Base-by-base conservation (phyloP, 2,113 vertebrate genomes). In the Tupaia tana region DNA sequence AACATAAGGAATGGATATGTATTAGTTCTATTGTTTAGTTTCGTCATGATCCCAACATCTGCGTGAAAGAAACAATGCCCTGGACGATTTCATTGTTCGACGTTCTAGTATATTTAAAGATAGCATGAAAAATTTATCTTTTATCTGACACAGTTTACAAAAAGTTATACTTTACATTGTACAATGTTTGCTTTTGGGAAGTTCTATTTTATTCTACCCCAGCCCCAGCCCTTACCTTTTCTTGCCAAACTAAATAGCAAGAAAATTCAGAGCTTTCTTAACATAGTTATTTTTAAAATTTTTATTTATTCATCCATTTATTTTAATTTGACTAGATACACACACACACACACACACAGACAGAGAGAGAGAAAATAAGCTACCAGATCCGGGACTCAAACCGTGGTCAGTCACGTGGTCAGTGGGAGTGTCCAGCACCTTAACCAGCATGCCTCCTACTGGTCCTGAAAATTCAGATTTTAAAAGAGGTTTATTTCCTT, bases 81-180 rank as follows among this genome's bases (percentile, higher is more conserved):
- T 54, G 20, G 25, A 34, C 8, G 1, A 31, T 82, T 96, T 97
- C 31, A 89, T n/a, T 91, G 63, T 96, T 89, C 86, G 52, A 86
- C 7, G 1, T 82, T 90, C 15, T 31, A 20, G 58, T 88, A 86
- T 92, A 56, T 9, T 85, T 27, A 52, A 90, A 78, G 70, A 56
- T 34, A 77, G 27, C 85, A 66, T 79, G 31, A 34, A 70, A 91
- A 43, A 43, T 43, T 43, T 43, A 43, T 43, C 43, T 43, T 43
- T 43, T 43, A 43, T 20, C 11, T 91, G 74, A 74, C 12, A 59
- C 0, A 29, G 12, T 2, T 88, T 90, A 43, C 12, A 61, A 61
- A 67, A 19, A 73, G 3, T 61, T 67, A 43, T 64, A 64, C 31
- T 92, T 77, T 64, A 75, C 56, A 14, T 31, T 88, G 24, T 54